Evolutionary conservation across 2,797 vertebrate genomes (phyloP), one percentile per base, ranked within the genome.

Genomic region (Coendou prehensilis): DNA sequence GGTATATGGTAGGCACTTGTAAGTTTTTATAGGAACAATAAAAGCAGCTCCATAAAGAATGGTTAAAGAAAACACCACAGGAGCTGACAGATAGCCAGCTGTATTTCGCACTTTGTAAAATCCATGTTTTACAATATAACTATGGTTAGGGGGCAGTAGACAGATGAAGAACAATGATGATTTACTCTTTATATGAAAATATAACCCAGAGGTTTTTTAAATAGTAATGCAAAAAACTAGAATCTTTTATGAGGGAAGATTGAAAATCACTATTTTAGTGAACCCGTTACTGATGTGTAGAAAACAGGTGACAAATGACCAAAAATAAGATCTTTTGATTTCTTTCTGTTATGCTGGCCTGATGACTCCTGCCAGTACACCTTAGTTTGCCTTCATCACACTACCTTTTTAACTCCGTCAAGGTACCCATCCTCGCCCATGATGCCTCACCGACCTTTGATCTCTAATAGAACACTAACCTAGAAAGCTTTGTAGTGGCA

Each of bases 11-110:
- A n/a, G 18, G 3, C 1, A 89, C 94, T 84, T 6, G 3, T 67
- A 82, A 18, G 28, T 75, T 91, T 97, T 93, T 75, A 93, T 7
- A 86, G 81, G 28, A 94, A 59, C 28, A 88, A 75, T 11, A 4
- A 79, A 79, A 67, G 87, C 33, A 97, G 88, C 89, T 97, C 67
- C 67, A 50, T 26, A 92, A 87, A 33, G 63, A 0, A 13, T 1
- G 0, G 78, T 22, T 64, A 88, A 89, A 15, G 82, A 69, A 67
- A 54, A 26, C 52, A 52, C 45, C 28, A 50, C 67, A 57, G 63
- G 50, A 78, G 78, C 45, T 23, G 0, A 96, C 59, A 9, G 89
- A 45, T 14, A 59, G 33, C 50, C 54, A 61, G 30, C 47, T 59
- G 26, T 69, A 37, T 57, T 59, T 78, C 50, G 86, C 0, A 8